phyloP scores from a whole-genome alignment of 2,888 invertebrate species.

The Cephus pygmeus region DNA sequence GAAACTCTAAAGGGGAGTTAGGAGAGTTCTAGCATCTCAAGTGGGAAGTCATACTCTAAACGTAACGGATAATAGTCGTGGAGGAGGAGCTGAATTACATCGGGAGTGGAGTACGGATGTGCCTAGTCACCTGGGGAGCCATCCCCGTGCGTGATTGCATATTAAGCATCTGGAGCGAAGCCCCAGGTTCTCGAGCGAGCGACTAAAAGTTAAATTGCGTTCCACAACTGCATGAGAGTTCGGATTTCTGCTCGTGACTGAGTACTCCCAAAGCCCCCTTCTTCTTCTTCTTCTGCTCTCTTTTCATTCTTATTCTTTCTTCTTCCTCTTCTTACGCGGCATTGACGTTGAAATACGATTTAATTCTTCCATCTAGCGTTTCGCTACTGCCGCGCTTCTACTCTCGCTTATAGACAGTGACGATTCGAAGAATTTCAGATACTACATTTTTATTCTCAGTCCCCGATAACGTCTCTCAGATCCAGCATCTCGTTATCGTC shows the following conservation, averaged over 20 bases:
- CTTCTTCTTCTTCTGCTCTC: conserved; percentile 17
- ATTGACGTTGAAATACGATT: conserved; percentile 60
- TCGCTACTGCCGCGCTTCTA: conserved; percentile 20
- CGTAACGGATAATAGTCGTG: neutral
- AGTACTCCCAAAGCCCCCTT: conserved; percentile 54
- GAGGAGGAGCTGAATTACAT: conserved; percentile 1
- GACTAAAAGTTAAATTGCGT: conserved; percentile 63
- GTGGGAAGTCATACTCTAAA: neutral
- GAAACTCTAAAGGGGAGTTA: neutral
- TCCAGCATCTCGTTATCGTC: neutral
- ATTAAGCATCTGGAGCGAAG: conserved; percentile 44
- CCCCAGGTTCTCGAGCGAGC: conserved; percentile 44
- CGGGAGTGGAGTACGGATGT: conserved; percentile 15
- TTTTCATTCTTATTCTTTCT: conserved; percentile 22
- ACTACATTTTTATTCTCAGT: neutral
- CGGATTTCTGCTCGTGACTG: conserved; percentile 58
- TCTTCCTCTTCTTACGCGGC: conserved; percentile 34
- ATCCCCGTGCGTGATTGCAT: conserved; percentile 50
- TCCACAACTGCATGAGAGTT: conserved; percentile 52
- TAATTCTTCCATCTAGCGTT: conserved; percentile 57
- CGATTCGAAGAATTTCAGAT: neutral
- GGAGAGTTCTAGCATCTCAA: neutral
- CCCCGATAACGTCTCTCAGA: neutral
- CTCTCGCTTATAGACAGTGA: too few species aligned
- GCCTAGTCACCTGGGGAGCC: conserved; percentile 40